Percentiles rank a stretch among this genome's conserved stretches.
These are phyloP conservation scores for Nicator chloris DNA, from an alignment of 2,113 vertebrate species.

Conservation along the genomic window DNA sequence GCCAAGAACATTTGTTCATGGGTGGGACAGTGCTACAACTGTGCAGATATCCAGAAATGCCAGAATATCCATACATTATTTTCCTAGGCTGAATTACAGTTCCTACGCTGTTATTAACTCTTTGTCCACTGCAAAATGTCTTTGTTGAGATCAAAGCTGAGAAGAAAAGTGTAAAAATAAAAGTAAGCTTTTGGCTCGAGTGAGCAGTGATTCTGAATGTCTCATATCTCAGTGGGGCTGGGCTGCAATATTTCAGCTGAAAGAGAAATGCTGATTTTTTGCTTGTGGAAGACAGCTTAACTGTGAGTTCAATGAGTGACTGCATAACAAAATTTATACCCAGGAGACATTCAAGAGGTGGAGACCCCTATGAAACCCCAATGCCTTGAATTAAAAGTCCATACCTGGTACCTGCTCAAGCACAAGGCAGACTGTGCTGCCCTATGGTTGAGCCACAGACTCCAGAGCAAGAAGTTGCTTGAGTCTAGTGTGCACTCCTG, in stretches of 20 bases:
- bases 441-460: not conserved
- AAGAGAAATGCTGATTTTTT: not conserved
- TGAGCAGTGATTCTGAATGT: not conserved
- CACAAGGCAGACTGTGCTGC: not conserved
- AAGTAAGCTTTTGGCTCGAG: not conserved
- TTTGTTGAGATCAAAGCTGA: not conserved
- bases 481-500: not conserved
- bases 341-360: not conserved
- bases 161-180: not conserved
- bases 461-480: fast-evolving
- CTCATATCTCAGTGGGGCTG: not conserved
- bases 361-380: not conserved
- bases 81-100: not conserved
- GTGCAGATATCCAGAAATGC: not conserved
- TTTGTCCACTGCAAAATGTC: not conserved
- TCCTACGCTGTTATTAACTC: not conserved
- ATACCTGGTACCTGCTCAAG: not conserved
- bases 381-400: not conserved
- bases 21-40: not conserved
- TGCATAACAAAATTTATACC: not conserved
- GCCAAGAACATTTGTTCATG: conserved; percentile 16
- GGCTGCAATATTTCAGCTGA: not conserved
- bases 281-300: not conserved
- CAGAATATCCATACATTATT: not conserved
- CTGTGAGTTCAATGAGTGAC: not conserved